Evolutionary conservation across 2,888 invertebrate genomes (phyloP).

Genomic region (Ophion ventricosus): DNA sequence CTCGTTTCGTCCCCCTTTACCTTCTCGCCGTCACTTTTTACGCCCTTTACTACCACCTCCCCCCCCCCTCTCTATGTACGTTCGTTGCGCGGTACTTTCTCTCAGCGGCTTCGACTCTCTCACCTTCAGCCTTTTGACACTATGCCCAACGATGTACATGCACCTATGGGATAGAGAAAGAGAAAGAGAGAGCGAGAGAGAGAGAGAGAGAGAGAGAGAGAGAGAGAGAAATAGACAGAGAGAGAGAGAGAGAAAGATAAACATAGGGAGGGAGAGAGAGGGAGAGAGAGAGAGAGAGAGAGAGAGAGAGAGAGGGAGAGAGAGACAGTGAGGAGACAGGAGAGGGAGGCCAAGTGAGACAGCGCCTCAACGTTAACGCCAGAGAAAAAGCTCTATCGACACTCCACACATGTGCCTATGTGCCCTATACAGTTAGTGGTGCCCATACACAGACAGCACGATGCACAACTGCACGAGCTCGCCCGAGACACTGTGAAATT

Average conservation of each 20-base stretch:
- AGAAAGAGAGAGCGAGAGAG: not conserved
- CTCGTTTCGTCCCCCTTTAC: conserved; percentile 55
- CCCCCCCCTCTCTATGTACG: not conserved
- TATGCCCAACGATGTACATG: conserved; percentile 27
- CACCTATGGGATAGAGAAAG: conserved; percentile 13
- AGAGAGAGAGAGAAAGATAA: not conserved
- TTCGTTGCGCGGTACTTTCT: conserved; percentile 25
- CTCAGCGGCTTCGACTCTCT: conserved; percentile 68
- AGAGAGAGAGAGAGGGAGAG: not conserved
- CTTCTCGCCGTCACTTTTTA: conserved; percentile 51
- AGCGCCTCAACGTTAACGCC: conserved; percentile 44
- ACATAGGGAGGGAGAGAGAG: not conserved
- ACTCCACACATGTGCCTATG: conserved; percentile 15
- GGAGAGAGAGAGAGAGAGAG: not conserved
- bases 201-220: conserved; percentile 6
- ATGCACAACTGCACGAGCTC: not conserved
- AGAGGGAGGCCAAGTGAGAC: conserved; percentile 39
- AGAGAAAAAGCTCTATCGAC: conserved; percentile 49
- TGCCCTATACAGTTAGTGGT: conserved; percentile 2
- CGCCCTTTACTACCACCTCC: conserved; percentile 27
- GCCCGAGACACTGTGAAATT: conserved; percentile 44
- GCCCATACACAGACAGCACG: conserved; percentile 1
- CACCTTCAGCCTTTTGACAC: conserved; percentile 78
- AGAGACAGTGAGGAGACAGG: not conserved
- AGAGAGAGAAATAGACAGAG: conserved; percentile 2